Percentiles rank a stretch among this genome's conserved stretches.
phyloP scores from a whole-genome alignment of 2,113 vertebrate species.

The Epinephelus moara region DNA sequence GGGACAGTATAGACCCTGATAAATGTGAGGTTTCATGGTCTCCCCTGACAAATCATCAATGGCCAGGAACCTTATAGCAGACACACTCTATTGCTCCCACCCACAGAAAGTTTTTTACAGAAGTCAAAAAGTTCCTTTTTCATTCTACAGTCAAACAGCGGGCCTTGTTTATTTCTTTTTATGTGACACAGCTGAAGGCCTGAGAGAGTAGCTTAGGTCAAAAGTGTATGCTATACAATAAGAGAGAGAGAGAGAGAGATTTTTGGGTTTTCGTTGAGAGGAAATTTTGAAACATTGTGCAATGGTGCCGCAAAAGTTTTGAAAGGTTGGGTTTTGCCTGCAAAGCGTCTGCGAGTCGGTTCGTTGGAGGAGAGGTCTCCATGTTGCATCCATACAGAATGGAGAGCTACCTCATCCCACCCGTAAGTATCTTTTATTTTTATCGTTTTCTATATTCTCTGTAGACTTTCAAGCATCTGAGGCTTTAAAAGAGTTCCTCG shows the following conservation, averaged over 20 bases:
- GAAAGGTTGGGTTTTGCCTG: conserved; percentile 81
- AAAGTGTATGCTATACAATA: conserved; percentile 45
- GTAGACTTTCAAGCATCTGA: not conserved
- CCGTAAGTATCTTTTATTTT: conserved; percentile 81
- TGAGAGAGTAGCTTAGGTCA: conserved; percentile 23
- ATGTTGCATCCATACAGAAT: conserved; percentile 89
- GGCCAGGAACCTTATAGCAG: conserved; percentile 76
- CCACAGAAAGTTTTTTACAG: conserved; percentile 74
- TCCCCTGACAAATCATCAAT: conserved; percentile 80
- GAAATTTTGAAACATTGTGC: conserved; percentile 88
- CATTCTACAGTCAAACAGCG: conserved; percentile 57
- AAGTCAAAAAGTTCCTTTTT: conserved; percentile 81
- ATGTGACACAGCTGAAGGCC: conserved; percentile 45
- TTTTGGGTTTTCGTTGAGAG: conserved; percentile 83
- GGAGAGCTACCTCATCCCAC: conserved; percentile 88
- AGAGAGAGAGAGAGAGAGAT: conserved; percentile 58
- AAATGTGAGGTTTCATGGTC: conserved; percentile 79
- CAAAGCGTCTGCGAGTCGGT: conserved; percentile 71
- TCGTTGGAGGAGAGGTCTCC: conserved; percentile 79
- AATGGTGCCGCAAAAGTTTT: conserved; percentile 87
- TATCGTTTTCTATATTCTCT: not conserved
- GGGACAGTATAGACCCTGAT: conserved; percentile 79
- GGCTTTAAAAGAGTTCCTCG: not conserved
- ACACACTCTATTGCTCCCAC: conserved; percentile 78
- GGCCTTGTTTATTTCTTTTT: conserved; percentile 53